These are phyloP conservation scores for Dryadula phaetusa DNA, from an alignment of 2,888 invertebrate species.

Conservation along the genomic window DNA sequence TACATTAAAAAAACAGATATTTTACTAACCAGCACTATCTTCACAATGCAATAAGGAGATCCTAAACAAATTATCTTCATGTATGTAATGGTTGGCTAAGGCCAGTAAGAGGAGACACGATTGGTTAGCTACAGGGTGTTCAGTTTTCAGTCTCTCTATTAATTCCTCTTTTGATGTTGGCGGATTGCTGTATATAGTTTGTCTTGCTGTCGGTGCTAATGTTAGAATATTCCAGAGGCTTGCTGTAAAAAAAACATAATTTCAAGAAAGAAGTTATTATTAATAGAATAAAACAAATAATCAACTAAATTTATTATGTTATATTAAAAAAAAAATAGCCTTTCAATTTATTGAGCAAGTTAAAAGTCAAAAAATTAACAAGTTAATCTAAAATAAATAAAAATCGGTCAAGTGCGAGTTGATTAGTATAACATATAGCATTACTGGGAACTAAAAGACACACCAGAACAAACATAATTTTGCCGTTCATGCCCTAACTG, in stretches of 20 bases:
- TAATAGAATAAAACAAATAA: too few species aligned
- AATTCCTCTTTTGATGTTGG: constrained; percentile 72
- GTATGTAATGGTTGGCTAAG: constrained; percentile 95
- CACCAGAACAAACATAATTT: too few species aligned
- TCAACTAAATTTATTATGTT: too few species aligned
- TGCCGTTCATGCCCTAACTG: too few species aligned
- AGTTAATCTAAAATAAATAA: too few species aligned
- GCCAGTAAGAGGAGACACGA: constrained; percentile 94
- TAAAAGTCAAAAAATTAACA: too few species aligned
- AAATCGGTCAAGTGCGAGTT: too few species aligned
- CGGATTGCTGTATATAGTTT: constrained; percentile 64
- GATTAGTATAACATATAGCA: too few species aligned
- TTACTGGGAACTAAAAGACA: too few species aligned
- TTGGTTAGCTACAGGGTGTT: constrained; percentile 94
- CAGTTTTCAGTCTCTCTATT: constrained; percentile 77
- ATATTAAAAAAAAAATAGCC: too few species aligned
- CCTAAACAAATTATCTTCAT: constrained; percentile 92
- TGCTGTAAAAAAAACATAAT: constrained; percentile 66
- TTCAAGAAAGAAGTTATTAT: background rate
- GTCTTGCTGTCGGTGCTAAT: constrained; percentile 79
- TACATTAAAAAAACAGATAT: background rate
- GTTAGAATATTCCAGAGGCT: constrained; percentile 93
- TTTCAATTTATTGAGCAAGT: too few species aligned
- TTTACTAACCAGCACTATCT: constrained; percentile 87
- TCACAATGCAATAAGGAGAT: constrained; percentile 92